Evolutionary conservation across 2,113 vertebrate species (phyloP).

Genomic region (Alosa alosa): DNA sequence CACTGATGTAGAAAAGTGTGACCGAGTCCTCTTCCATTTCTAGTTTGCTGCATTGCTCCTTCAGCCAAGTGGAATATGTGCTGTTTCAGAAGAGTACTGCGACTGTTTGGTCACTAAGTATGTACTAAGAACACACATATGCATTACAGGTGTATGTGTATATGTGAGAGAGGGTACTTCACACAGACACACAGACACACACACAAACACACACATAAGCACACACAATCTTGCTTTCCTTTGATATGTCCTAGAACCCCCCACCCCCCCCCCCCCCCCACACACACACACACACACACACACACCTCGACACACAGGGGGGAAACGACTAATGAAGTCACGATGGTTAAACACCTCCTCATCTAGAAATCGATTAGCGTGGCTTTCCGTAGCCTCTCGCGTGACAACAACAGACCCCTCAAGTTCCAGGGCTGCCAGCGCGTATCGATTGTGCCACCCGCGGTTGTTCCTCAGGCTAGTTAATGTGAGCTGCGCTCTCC

Average conservation of each 20-base stretch:
- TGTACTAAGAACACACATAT: neutral
- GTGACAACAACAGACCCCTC: neutral
- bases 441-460: constrained; percentile 35
- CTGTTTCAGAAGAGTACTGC: neutral
- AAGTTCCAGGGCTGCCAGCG: constrained; percentile 14
- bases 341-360: constrained; percentile 39
- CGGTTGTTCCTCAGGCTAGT: constrained; percentile 21
- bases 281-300: too few relatives aligned
- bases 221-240: neutral
- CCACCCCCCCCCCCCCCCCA: too few relatives aligned
- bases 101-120: neutral
- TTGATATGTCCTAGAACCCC: neutral
- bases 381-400: neutral
- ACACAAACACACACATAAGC: neutral
- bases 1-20: constrained; percentile 41
- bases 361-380: constrained; percentile 40
- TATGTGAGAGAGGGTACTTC: neutral
- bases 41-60: constrained; percentile 8
- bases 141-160: neutral
- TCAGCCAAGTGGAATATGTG: neutral
- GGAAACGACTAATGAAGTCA: constrained; percentile 37
- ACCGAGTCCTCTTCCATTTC: constrained; percentile 24
- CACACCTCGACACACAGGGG: neutral
- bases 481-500: constrained; percentile 7
- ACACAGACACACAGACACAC: neutral